Percentiles rank a stretch among this genome's conserved stretches.
phyloP scores from a whole-genome alignment of 2,888 invertebrate genomes.

The Ceraclea dissimilis region DNA sequence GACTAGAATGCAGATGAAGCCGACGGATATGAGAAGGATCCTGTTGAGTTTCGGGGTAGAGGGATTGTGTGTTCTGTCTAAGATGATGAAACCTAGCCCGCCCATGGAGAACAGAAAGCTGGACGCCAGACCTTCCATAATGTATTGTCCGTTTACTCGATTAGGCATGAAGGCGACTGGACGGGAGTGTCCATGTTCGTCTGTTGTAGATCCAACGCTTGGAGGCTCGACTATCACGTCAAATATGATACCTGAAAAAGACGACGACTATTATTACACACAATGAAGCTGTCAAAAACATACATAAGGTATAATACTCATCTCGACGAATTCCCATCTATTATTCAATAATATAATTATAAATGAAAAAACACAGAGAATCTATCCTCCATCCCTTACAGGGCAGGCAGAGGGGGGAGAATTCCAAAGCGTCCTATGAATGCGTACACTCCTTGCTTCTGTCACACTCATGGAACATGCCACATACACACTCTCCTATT shows the following conservation, averaged over 20 bases:
- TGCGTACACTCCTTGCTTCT: no score
- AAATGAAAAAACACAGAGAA: no score
- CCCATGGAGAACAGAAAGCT: constrained; percentile 96
- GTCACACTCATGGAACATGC: no score
- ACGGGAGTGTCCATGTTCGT: constrained; percentile 93
- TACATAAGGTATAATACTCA: no score
- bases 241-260: constrained; percentile 85
- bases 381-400: no score
- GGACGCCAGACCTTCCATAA: constrained; percentile 97
- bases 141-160: constrained; percentile 97
- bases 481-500: no score
- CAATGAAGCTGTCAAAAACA: no score
- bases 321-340: no score
- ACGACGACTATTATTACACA: no score
- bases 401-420: no score
- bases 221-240: constrained; percentile 99
- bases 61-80: constrained; percentile 91
- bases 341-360: no score
- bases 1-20: constrained; percentile 84
- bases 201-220: constrained; percentile 94
- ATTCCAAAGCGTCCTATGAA: no score
- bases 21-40: constrained; percentile 81
- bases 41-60: constrained; percentile 84
- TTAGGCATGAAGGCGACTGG: constrained; percentile 99
- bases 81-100: constrained; percentile 90